Evolutionary conservation across 1,140 invertebrate genomes (phyloP), one percentile per base, ranked within the genome.

Genomic region (Zaprionus nigranus): DNA sequence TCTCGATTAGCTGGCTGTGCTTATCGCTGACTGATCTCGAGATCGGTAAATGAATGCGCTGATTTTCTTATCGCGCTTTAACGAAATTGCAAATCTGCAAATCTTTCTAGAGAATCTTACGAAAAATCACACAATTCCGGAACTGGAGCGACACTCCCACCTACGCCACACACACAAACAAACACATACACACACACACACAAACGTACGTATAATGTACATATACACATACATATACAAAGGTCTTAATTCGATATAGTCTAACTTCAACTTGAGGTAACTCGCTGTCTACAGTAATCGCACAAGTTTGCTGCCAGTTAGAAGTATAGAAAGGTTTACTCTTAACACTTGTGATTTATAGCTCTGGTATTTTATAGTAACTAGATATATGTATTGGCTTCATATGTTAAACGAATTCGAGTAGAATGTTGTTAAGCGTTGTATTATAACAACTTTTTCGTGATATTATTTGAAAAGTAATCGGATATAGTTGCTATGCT

Each of bases 31-130:
- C 46, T 22, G 46, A 51, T 51, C 46, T 4, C 20, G 12, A 56
- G 13, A 26, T 56, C 26, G 26, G 53, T 26, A 56, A 46, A 56
- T 56, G 53, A 56, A 56, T 56, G 53, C 53, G 53, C 6, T 15
- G 12, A 46, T 46, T 13, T 15, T 28, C 53, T 56, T 56, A 56
- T 51, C 53, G 24, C 15, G 53, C 26, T 9, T 56, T 11, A 11
- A 51, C 46, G 46, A 51, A 51, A 51, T 13, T 51, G 9, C 24
- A 51, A 51, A 13, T 51, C 46, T 24, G 46, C 20, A 51, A 51
- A 51, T 51, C 46, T 51, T 13, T 46, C 7, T 3, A 17, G 2
- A 46, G 46, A 51, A 24, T 51, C 46, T 51, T 51, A 22, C 46
- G 46, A 51, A 51, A 22, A 7, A 51, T 22, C 22, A 24, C 20